Conservation (phyloP, 2,113 vertebrate genomes). For the Rhipidura dahli region DNA sequence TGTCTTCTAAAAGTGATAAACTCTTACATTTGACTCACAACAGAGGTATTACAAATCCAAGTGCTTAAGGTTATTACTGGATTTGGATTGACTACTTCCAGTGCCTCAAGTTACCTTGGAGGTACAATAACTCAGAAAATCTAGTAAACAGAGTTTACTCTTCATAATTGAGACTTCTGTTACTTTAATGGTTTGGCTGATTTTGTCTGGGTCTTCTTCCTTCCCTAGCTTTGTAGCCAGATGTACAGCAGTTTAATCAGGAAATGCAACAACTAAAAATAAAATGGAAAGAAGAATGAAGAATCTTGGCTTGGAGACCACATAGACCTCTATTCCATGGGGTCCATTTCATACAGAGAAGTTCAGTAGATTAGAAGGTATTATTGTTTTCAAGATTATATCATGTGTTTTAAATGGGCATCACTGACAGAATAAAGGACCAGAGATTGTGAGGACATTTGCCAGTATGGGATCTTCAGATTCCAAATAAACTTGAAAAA, state of each 20-base stretch:
- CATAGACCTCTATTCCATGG: not conserved
- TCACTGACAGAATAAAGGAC: not conserved
- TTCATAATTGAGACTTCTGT: not conserved
- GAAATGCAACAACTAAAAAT: not conserved
- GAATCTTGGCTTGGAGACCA: not conserved
- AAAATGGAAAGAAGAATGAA: not conserved
- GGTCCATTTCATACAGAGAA: not conserved
- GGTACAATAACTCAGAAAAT: not conserved
- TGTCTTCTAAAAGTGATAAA: not conserved
- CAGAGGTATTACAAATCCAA: not conserved
- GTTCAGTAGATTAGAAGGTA: not conserved
- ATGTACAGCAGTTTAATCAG: not conserved
- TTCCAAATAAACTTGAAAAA: not conserved
- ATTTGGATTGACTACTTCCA: not conserved
- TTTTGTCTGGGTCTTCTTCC: not conserved
- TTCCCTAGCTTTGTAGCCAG: not conserved
- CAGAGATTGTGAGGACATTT: not conserved
- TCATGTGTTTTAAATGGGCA: not conserved
- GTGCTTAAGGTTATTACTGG: not conserved
- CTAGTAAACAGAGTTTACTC: not conserved
- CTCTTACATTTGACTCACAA: not conserved
- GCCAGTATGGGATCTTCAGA: not conserved
- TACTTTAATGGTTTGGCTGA: not conserved
- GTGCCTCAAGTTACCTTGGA: not conserved
- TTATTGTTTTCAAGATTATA: not conserved